A percentile compares a stretch with the other conserved stretches of the same genome.
phyloP scores from a whole-genome alignment of 2,888 invertebrate genomes.

The Thymelicus sylvestris region DNA sequence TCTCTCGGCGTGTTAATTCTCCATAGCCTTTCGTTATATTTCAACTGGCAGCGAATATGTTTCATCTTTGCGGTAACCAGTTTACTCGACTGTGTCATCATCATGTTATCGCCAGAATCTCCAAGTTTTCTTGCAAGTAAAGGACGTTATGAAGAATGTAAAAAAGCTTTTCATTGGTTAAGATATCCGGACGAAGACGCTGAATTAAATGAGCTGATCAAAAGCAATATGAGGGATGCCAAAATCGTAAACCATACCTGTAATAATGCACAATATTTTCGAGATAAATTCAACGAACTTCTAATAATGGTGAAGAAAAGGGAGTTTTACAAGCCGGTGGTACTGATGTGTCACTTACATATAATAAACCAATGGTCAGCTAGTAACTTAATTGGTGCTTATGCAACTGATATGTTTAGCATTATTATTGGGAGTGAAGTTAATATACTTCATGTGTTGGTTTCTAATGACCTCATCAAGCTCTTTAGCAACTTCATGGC shows the following conservation, averaged over 20 bases:
- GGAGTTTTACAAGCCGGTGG: constrained; percentile 82
- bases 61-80: constrained; percentile 23
- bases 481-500: constrained; percentile 83
- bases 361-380: constrained; percentile 87
- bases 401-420: constrained; percentile 85
- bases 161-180: constrained; percentile 35
- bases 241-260: not conserved
- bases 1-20: constrained; percentile 32
- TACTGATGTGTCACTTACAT: constrained; percentile 85
- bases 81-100: constrained; percentile 28
- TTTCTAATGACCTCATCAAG: constrained; percentile 85
- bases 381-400: constrained; percentile 86
- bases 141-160: constrained; percentile 37
- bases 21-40: constrained; percentile 24
- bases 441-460: constrained; percentile 85
- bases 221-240: constrained; percentile 11
- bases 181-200: constrained; percentile 33
- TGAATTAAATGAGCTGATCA: constrained; percentile 38
- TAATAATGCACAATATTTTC: not conserved
- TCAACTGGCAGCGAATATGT: constrained; percentile 35
- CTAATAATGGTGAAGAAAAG: constrained; percentile 50
- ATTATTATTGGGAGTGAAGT: constrained; percentile 81
- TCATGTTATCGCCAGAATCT: constrained; percentile 37
- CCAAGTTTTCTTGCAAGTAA: constrained; percentile 33
- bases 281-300: constrained; percentile 47